phyloP scores from a whole-genome alignment of 2,113 vertebrate genomes.

The Oxyura jamaicensis region DNA sequence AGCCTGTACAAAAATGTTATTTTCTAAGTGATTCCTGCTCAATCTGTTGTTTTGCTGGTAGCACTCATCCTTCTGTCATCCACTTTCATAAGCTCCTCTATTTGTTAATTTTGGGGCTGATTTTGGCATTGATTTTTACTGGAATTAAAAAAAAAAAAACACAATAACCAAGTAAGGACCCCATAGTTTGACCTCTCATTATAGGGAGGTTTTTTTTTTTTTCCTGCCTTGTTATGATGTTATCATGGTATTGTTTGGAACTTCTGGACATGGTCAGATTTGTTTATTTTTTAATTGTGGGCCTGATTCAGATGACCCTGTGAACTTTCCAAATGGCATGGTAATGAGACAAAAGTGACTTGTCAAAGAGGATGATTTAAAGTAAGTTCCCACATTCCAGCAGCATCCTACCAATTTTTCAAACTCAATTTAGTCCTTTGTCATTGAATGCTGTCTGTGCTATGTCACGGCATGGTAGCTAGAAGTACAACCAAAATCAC shows the following conservation, averaged over 20 bases:
- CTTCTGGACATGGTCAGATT: not conserved
- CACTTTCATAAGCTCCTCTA: not conserved
- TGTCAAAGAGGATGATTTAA: not conserved
- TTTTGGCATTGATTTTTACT: not conserved
- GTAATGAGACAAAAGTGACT: not conserved
- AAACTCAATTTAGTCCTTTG: conserved; percentile 37
- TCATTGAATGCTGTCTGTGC: not conserved
- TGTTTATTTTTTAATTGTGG: not conserved
- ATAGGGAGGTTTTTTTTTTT: not conserved
- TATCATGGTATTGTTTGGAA: not conserved
- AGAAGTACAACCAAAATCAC: not conserved
- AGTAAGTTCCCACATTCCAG: not conserved
- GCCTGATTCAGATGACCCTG: not conserved
- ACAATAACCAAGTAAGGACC: not conserved
- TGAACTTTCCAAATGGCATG: not conserved
- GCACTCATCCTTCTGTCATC: not conserved
- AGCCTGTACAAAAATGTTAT: not conserved
- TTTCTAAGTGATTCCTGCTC: not conserved
- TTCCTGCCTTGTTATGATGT: not conserved
- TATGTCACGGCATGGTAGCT: not conserved
- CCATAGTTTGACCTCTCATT: not conserved
- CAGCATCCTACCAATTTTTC: conserved; percentile 4
- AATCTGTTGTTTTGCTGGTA: not conserved
- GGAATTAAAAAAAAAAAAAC: not conserved
- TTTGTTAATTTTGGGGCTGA: not conserved